Percentiles rank a stretch among this genome's conserved stretches.
Conservation (phyloP, 2,797 vertebrate genomes). For the Vespertilio murinus region DNA sequence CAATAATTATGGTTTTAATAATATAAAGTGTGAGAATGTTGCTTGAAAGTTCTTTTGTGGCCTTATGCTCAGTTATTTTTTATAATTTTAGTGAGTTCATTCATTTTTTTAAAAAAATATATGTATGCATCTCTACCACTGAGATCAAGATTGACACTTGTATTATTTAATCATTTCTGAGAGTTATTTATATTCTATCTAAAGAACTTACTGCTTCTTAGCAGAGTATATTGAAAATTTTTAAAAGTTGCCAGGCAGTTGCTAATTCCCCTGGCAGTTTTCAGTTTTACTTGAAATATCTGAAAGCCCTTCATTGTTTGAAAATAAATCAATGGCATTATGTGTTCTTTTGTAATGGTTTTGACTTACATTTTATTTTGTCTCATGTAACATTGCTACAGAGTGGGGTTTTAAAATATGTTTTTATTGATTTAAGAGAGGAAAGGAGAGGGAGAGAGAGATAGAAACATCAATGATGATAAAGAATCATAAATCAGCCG, state of each 20-base stretch:
- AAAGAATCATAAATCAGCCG: too few relatives aligned
- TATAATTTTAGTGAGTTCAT: not conserved
- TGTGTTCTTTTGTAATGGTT: not conserved
- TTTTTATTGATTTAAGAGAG: too few relatives aligned
- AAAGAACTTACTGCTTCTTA: not conserved
- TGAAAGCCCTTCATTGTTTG: not conserved
- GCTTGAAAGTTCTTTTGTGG: not conserved
- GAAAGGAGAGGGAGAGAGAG: too few relatives aligned
- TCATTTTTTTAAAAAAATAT: not conserved
- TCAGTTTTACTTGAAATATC: not conserved
- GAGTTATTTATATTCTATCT: not conserved
- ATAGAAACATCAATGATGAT: too few relatives aligned
- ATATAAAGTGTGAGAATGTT: not conserved
- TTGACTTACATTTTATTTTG: not conserved
- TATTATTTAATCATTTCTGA: not conserved
- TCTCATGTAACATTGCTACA: not conserved
- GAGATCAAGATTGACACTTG: not conserved
- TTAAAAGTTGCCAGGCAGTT: not conserved
- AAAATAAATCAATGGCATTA: not conserved
- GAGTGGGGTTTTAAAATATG: too few relatives aligned
- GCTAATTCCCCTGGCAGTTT: not conserved
- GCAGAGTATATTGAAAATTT: not conserved
- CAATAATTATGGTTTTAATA: not conserved
- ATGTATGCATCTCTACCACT: not conserved
- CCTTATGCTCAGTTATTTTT: not conserved